A percentile compares a stretch with the other conserved stretches of the same genome.
Evolutionary conservation across 2,797 vertebrate genomes (phyloP).

Genomic region (Ctenopoma multispine): DNA sequence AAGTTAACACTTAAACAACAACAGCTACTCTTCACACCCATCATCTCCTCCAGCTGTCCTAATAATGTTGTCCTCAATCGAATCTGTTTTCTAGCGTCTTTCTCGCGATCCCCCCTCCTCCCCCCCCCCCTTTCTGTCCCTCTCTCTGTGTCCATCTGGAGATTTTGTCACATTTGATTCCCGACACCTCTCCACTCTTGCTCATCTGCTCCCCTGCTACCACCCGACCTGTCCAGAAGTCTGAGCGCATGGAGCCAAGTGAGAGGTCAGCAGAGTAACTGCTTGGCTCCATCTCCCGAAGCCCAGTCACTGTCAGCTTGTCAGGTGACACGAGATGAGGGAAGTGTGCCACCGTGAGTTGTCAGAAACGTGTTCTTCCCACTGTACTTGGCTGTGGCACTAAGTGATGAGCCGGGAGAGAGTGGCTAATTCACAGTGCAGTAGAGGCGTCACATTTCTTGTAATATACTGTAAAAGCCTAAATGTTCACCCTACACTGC

Average conservation of each 20-base stretch:
- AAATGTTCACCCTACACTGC: constrained; percentile 11
- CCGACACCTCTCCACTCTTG: constrained; percentile 1
- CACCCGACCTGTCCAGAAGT: constrained; percentile 6
- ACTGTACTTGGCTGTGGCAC: constrained; percentile 37
- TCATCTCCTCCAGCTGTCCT: not conserved
- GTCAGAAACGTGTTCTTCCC: constrained; percentile 37
- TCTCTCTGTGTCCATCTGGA: not conserved
- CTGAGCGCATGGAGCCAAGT: constrained; percentile 23
- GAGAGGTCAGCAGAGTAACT: constrained; percentile 31
- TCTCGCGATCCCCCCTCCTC: not conserved
- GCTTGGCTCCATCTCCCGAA: constrained; percentile 48
- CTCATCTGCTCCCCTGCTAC: constrained; percentile 6
- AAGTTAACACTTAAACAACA: constrained; percentile 6
- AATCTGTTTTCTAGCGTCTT: not conserved
- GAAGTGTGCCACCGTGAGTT: constrained; percentile 55
- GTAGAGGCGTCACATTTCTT: constrained; percentile 41
- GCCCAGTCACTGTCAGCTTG: constrained; percentile 48
- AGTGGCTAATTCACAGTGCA: not conserved
- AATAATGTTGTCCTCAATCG: not conserved
- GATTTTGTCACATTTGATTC: not conserved
- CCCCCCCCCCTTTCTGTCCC: not conserved
- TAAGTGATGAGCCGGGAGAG: constrained; percentile 18
- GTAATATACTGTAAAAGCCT: not conserved
- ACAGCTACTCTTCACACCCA: constrained; percentile 16
- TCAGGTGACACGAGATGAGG: constrained; percentile 52